phyloP scores from a whole-genome alignment of 2,113 vertebrate genomes.

The Serinus canaria region DNA sequence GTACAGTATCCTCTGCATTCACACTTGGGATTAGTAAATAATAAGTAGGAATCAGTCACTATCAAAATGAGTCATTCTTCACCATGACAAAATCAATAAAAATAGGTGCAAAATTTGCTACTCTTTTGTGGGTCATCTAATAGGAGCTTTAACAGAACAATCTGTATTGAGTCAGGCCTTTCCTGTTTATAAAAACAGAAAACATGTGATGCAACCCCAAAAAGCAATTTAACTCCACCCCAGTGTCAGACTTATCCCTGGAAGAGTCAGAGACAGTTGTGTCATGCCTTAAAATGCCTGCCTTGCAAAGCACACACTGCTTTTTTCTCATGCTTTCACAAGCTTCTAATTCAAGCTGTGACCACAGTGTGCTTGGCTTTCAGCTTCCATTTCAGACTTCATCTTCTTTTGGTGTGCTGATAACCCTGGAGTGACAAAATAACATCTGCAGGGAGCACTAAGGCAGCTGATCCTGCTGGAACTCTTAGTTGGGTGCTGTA shows the following conservation, averaged over 20 bases:
- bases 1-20: background rate
- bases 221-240: conserved; percentile 26
- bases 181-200: conserved; percentile 7
- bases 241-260: background rate
- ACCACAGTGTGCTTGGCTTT: background rate
- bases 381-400: background rate
- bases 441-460: background rate
- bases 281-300: background rate
- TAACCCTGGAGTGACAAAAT: background rate
- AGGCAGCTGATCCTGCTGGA: background rate
- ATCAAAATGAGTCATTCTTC: background rate
- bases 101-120: background rate
- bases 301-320: background rate
- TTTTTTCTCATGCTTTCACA: background rate
- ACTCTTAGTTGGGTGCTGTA: background rate
- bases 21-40: background rate
- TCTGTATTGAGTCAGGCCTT: background rate
- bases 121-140: background rate
- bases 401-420: background rate
- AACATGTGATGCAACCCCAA: conserved; percentile 12
- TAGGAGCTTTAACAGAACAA: background rate
- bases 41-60: background rate
- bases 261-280: background rate
- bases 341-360: background rate
- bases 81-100: background rate